Conservation (phyloP, 2,113 vertebrate genomes). For the Gallinago paraguaiae region DNA sequence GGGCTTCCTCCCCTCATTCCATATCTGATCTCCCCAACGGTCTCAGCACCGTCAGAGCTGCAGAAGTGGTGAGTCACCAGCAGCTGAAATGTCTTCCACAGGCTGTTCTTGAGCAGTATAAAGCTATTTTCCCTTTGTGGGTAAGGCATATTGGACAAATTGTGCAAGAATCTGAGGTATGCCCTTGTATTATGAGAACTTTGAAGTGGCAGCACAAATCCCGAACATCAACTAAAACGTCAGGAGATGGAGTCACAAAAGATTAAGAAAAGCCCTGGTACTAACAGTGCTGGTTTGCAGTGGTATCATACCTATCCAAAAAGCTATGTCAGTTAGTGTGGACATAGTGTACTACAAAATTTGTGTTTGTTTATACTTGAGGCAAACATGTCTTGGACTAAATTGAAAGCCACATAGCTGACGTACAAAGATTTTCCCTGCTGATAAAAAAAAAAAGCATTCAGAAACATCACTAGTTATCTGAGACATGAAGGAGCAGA, state of each 20-base stretch:
- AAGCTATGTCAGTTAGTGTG: background rate
- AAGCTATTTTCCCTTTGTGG: background rate
- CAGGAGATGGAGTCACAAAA: background rate
- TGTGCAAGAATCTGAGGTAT: background rate
- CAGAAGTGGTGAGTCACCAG: background rate
- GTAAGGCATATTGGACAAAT: background rate
- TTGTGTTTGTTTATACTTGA: background rate
- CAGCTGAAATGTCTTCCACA: background rate
- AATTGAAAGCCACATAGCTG: background rate
- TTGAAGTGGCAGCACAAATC: background rate
- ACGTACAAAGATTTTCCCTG: background rate
- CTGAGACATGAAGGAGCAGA: background rate
- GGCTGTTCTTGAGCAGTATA: background rate
- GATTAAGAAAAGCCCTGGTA: background rate
- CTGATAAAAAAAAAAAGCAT: conserved; percentile 8
- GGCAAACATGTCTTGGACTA: background rate
- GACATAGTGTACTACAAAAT: background rate
- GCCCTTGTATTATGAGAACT: background rate
- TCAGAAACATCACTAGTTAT: background rate
- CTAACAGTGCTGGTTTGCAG: background rate
- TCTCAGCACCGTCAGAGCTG: background rate
- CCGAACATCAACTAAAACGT: background rate
- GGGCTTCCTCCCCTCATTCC: background rate
- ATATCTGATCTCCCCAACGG: background rate
- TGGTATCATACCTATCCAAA: background rate